Base-by-base conservation (phyloP, 2,888 invertebrate species). In the Chrysodeixis includens region DNA sequence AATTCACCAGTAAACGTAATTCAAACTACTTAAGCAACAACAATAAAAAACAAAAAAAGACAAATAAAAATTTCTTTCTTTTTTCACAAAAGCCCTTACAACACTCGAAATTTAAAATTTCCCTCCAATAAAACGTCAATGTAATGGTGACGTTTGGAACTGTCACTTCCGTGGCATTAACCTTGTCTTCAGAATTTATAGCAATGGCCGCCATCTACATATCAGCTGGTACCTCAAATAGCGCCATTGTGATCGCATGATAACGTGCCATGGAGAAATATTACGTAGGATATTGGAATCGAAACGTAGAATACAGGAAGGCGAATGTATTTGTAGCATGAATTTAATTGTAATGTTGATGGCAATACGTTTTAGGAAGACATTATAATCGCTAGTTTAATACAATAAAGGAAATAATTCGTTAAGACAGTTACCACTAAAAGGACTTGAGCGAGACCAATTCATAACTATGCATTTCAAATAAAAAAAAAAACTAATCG, bases 121-220 rank as follows among this genome's bases (percentile, higher is more conserved):
- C 30, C 56, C 30, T 54, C 35, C 62, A 51, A 58, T 62, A 62
- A 51, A 66, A 62, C 52, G 22, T 16, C 32, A 35, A 18, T 55
- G 22, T n/a, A 46, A 62, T 62, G 32, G 71, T 69, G 74, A 59
- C 62, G 65, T 74, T 69, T 32, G 20, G 16, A 59, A 67, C 65
- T 77, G 70, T 69, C 67, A 65, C 56, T 80, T 74, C 74, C 66
- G 66, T 68, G 65, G 49, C 69, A 62, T 7, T 35, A 66, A 58
- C 71, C 81, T 81, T 75, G 78, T 46, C 20, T 14, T 58, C 62
- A 58, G 26, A 56, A 57, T 32, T 30, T 56, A 59, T 49, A 44
- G 55, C 79, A 70, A 81, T 79, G 81, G 59, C 79, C 59, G 56
- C 53, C 66, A 81, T 69, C 72, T 62, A 57, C 66, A 65, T 78